Evolutionary conservation across 1,140 invertebrate species (phyloP).

Genomic region (Notospermus geniculatus): DNA sequence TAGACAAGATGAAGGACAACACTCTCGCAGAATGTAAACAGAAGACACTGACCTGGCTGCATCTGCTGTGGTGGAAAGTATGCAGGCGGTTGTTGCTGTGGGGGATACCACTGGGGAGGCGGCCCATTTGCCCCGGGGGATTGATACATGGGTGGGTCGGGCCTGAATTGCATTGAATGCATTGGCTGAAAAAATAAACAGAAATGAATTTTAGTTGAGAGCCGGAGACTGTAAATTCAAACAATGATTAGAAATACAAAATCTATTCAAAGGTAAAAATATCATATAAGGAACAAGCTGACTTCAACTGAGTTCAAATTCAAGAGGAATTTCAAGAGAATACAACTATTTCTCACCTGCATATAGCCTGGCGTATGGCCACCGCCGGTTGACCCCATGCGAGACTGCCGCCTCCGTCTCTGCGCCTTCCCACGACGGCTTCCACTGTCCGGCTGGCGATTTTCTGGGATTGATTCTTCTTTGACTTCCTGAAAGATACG

Average conservation of each 20-base stretch:
- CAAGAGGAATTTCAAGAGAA: too few species aligned
- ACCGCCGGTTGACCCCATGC: slow-evolving; percentile 29
- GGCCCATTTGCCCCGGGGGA: slow-evolving; percentile 17
- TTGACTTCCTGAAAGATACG: background rate
- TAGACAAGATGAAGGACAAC: too few species aligned
- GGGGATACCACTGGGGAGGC: slow-evolving; percentile 26
- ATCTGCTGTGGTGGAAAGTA: slow-evolving; percentile 36
- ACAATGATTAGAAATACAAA: too few species aligned
- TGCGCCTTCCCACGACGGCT: slow-evolving; percentile 42
- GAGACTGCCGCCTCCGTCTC: slow-evolving; percentile 49
- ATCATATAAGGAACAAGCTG: too few species aligned
- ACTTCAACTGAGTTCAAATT: too few species aligned
- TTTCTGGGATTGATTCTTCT: slow-evolving; percentile 12
- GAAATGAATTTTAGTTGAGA: slow-evolving; percentile 4
- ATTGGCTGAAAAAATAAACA: slow-evolving; percentile 3
- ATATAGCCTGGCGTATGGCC: slow-evolving; percentile 13
- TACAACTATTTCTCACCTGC: slow-evolving; percentile 1
- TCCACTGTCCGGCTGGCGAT: slow-evolving; percentile 58
- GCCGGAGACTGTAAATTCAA: slow-evolving; percentile 3
- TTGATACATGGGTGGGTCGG: slow-evolving; percentile 22
- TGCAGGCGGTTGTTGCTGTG: slow-evolving; percentile 29
- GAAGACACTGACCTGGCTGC: slow-evolving; percentile 34
- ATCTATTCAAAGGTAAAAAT: too few species aligned
- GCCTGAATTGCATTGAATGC: slow-evolving; percentile 9
- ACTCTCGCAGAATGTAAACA: too few species aligned